phyloP scores from a whole-genome alignment of 1,140 invertebrate genomes.

The Lutraria rhynchaena region DNA sequence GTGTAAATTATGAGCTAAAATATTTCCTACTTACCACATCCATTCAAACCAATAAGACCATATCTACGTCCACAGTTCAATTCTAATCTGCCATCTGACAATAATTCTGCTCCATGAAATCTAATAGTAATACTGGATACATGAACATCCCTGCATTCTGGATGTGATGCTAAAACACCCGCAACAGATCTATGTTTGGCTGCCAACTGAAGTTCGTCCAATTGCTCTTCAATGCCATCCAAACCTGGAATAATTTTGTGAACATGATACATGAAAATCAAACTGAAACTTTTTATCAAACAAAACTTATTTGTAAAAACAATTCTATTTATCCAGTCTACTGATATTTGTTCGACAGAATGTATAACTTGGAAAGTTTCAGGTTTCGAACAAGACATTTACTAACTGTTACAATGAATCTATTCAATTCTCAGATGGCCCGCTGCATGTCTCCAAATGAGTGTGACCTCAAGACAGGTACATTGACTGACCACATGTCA shows the following conservation, averaged over 20 bases:
- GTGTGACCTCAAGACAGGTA: conserved; percentile 4
- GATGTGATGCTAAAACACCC: conserved; percentile 96
- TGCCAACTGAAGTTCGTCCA: conserved; percentile 91
- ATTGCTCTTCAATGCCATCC: conserved; percentile 89
- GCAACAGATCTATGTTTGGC: conserved; percentile 97
- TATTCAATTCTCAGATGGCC: conserved; percentile 46
- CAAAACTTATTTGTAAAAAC: too few species aligned
- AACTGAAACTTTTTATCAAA: too few species aligned
- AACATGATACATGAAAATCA: too few species aligned
- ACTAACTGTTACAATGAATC: too few species aligned
- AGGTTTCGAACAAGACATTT: too few species aligned
- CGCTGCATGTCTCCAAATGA: conserved; percentile 19
- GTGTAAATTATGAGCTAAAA: too few species aligned
- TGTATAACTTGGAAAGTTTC: too few species aligned
- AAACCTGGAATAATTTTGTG: conserved; percentile 84
- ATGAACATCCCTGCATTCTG: conserved; percentile 97
- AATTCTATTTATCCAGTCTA: too few species aligned
- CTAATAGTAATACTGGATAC: conserved; percentile 98
- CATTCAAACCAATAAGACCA: conserved; percentile 97
- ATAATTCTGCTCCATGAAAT: conserved; percentile 97
- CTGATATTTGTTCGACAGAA: too few species aligned
- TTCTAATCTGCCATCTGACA: conserved; percentile 97
- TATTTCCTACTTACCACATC: conserved; percentile 90
- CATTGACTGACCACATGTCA: conserved; percentile 24
- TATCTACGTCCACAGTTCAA: conserved; percentile 98